These are phyloP conservation scores for Iselma pallidipennis DNA, from an alignment of 2,888 invertebrate species.

Conservation along the genomic window DNA sequence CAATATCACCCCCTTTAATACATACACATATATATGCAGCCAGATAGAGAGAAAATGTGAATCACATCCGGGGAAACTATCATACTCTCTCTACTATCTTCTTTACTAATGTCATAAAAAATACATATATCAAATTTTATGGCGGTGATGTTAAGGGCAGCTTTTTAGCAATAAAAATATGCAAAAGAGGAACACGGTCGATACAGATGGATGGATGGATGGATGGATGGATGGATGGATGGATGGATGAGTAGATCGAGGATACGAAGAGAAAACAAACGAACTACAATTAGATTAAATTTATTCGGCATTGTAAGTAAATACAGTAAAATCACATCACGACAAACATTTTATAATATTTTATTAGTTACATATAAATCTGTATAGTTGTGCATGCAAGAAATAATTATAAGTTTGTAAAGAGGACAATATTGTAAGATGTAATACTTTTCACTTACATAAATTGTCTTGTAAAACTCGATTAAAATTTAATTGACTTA, in stretches of 20 bases:
- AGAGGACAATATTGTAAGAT: no score
- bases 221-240: not conserved
- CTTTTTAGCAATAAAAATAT: slow-evolving; percentile 3
- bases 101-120: slow-evolving; percentile 22
- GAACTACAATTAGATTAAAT: not conserved
- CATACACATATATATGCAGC: slow-evolving; percentile 4
- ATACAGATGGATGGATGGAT: not conserved
- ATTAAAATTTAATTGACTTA: no score
- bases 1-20: not conserved
- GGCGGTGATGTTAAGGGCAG: slow-evolving; percentile 1
- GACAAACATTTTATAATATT: no score
- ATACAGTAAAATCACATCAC: no score
- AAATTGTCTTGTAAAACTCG: no score
- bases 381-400: no score
- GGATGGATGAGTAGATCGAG: not conserved
- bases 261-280: not conserved
- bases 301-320: no score
- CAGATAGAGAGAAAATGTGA: no score
- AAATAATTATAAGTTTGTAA: no score
- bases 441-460: no score
- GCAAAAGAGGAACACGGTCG: no score
- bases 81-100: slow-evolving; percentile 14
- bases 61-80: slow-evolving; percentile 22
- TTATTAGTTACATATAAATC: no score
- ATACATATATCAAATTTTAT: slow-evolving; percentile 24